These are phyloP conservation scores for Arenaria interpres DNA, from an alignment of 2,113 vertebrate genomes.

Conservation along the genomic window DNA sequence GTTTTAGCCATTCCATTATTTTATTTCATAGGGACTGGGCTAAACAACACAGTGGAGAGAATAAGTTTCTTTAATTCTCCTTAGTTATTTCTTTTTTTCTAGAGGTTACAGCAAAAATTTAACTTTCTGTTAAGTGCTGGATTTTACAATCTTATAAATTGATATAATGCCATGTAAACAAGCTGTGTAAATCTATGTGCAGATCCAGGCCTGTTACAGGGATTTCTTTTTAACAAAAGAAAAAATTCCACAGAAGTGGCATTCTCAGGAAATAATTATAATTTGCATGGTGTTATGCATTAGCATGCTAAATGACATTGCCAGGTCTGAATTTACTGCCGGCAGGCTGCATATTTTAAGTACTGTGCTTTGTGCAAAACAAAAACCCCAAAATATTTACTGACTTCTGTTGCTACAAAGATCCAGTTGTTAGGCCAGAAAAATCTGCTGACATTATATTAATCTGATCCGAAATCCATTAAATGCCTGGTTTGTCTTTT, in stretches of 20 bases:
- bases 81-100: background rate
- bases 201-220: background rate
- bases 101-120: background rate
- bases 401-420: background rate
- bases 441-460: background rate
- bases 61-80: background rate
- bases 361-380: background rate
- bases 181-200: background rate
- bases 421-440: background rate
- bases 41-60: background rate
- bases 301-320: background rate
- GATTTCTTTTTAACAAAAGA: background rate
- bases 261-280: slow-evolving; percentile 2
- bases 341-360: background rate
- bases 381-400: background rate
- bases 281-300: background rate
- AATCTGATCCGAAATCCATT: background rate
- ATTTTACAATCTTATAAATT: slow-evolving; percentile 12
- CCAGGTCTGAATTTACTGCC: background rate
- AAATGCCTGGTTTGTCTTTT: background rate
- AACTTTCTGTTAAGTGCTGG: background rate
- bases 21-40: background rate
- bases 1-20: background rate
- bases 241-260: background rate
- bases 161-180: background rate